phyloP scores from a whole-genome alignment of 2,113 vertebrate genomes.

The Anthoscopus minutus region DNA sequence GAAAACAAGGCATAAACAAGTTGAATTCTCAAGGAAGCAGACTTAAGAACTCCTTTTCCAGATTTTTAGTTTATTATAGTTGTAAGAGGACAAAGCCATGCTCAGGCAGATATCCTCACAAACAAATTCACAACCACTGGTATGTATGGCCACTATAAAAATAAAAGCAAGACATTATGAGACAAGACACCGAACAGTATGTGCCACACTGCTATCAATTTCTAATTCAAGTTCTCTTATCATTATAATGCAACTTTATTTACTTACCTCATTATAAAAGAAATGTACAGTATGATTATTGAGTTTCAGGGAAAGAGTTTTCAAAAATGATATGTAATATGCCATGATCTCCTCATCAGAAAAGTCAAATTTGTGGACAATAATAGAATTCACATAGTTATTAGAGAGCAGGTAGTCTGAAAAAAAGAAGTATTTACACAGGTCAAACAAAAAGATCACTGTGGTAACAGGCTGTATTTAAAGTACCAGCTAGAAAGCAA shows the following conservation, averaged over 20 bases:
- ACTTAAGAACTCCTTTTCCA: neutral
- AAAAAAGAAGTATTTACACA: neutral
- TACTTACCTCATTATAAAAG: slow-evolving; percentile 97
- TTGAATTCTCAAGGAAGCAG: neutral
- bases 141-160: neutral
- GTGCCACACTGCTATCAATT: neutral
- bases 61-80: neutral
- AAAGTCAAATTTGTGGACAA: slow-evolving; percentile 99
- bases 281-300: slow-evolving; percentile 99
- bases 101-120: neutral
- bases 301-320: slow-evolving; percentile 95
- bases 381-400: slow-evolving; percentile 98
- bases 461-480: neutral
- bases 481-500: neutral
- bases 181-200: neutral
- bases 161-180: neutral
- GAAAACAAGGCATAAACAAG: neutral
- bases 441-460: neutral
- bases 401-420: slow-evolving; percentile 96
- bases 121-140: neutral
- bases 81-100: neutral
- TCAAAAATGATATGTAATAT: slow-evolving; percentile 98
- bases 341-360: slow-evolving; percentile 99
- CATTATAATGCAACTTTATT: neutral
- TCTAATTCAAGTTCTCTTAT: neutral